Evolutionary conservation across 1,140 invertebrate genomes (phyloP).

Genomic region (Solenopsis fugax): DNA sequence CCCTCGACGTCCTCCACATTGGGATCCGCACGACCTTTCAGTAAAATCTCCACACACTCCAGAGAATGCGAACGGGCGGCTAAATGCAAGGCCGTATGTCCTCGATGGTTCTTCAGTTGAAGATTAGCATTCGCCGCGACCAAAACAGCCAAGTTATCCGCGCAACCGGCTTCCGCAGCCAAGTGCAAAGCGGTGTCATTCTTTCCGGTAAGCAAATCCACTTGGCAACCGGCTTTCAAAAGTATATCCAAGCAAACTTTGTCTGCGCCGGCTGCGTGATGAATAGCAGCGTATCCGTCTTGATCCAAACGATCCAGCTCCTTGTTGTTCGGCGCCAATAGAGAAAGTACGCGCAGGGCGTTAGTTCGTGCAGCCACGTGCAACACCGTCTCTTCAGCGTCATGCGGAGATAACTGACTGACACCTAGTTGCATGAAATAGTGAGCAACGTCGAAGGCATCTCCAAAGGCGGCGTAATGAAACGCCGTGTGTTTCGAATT

Average conservation of each 20-base stretch:
- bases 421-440: constrained; percentile 90
- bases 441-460: constrained; percentile 91
- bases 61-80: constrained; percentile 91
- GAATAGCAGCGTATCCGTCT: constrained; percentile 91
- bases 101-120: constrained; percentile 90
- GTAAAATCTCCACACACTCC: constrained; percentile 92
- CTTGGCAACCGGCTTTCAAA: constrained; percentile 88
- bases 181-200: constrained; percentile 92
- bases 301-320: constrained; percentile 90
- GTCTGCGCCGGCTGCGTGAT: constrained; percentile 91
- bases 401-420: constrained; percentile 86
- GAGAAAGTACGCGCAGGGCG: constrained; percentile 90
- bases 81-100: constrained; percentile 92
- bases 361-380: constrained; percentile 92
- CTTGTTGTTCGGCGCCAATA: constrained; percentile 90
- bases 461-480: constrained; percentile 93
- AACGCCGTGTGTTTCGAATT: constrained; percentile 90
- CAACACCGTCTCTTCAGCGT: constrained; percentile 90
- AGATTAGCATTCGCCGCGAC: constrained; percentile 91
- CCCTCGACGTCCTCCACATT: constrained; percentile 93
- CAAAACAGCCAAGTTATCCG: constrained; percentile 91
- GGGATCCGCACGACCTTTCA: constrained; percentile 90
- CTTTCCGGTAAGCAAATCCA: constrained; percentile 89
- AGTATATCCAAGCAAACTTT: constrained; percentile 90
- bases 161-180: constrained; percentile 92